Evolutionary conservation across 2,888 invertebrate genomes (phyloP), one percentile per base, ranked within the genome.

Genomic region (Ophion slaviceki): DNA sequence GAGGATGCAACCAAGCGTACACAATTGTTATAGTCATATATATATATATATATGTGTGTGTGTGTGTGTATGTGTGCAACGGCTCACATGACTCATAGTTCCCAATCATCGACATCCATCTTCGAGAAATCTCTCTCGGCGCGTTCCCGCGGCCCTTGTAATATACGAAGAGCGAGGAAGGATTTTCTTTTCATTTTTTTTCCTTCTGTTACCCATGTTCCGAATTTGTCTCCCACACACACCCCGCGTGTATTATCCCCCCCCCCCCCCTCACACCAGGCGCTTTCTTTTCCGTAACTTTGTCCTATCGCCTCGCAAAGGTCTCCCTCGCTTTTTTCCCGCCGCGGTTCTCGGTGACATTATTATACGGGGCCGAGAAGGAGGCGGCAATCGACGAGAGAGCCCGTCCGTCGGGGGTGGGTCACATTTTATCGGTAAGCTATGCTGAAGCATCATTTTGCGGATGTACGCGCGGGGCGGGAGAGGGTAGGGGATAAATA

Each of bases 81-180:
- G 70, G 62, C 67, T 84, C 81, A 62, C 83, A 88, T 88, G 88
- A 88, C 88, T 88, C 88, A 88, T 87, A 83, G 84, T 80, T 76
- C 72, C 84, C 86, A 88, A 88, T 88, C 88, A 86, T 78, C 67
- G 80, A 76, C 82, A 88, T 88, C 84, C 84, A 88, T 88, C 88
- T 87, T 85, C 80, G 76, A 83, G 59, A 81, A 84, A 87, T 76
- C 64, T 28, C 53, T 76, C 32, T 10, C 20, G 24, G 47, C 24
- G 14, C 32, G 47, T 45, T n/a, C 40, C 62, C n/a, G 40, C 40
- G 40, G 40, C 40, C 40, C 40, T 40, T 7, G 40, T 40, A 40
- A 40, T 40, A 40, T 36, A 24, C 40, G 45, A 36, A 11, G 59
- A 57, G 57, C 14, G 57, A 57, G 14, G n/a, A 57, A n/a, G 57